Base-by-base conservation (phyloP, 2,888 invertebrate species). In the Oscheius sp. region DNA sequence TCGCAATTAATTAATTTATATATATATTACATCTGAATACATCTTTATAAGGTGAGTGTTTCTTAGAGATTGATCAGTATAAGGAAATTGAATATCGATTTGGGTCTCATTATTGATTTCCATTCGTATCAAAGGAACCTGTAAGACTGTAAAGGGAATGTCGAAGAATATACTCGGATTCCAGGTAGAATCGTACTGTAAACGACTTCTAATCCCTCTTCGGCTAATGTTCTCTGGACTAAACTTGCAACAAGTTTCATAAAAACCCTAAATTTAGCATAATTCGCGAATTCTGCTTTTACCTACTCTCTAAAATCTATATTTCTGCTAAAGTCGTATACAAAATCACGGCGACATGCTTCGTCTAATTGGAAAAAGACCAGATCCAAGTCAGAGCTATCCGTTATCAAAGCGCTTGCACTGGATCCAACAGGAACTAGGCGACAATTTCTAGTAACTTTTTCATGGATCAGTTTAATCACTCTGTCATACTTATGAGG, bases 51-150 rank as follows among this genome's bases (percentile, higher is more conserved):
- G 58, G 69, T 84, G 78, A 5, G 85, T 84, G 46, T 86, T 86
- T 45, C 83, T 21, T 1, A 83, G 55, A 21, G 81, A 73, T 18
- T 82, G 81, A 70, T 74, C 77, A 53, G 72, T 75, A 21, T 73
- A 63, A 5, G 81, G 79, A 56, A 86, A 79, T 64, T 82, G 81
- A 41, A 86, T 76, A 70, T 86, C 86, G 3, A 85, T 72, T 18
- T 70, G 73, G 21, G 78, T 27, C 0, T 81, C 82, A 21, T 80
- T 77, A 9, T 61, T 58, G 29, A 84, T 78, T 25, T 63, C 45
- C 9, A 79, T 64, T 27, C 79, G 76, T 13, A 84, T 25, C 29
- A 85, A 49, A 3, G 85, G 85, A 9, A 84, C 78, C 71, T 73
- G 68, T 5, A 75, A 64, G n/a, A 25, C 18, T 18, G 5, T 49